Conservation (phyloP, 1,140 invertebrate species). For the Oreohelix idahoensis region DNA sequence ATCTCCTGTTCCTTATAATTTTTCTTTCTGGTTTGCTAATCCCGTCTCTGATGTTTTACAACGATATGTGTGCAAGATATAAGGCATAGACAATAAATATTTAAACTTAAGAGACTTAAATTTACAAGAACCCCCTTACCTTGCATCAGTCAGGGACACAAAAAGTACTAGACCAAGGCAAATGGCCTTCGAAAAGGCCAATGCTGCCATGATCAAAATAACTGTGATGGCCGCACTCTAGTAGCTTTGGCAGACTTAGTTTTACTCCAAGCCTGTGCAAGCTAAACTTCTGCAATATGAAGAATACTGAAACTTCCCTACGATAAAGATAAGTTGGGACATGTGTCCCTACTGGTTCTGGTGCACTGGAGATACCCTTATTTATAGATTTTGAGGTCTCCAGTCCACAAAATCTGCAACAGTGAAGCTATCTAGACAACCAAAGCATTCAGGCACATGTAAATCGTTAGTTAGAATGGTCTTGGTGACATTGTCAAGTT, state of each 20-base stretch:
- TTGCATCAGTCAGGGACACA: constrained; percentile 1
- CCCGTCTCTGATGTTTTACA: neutral
- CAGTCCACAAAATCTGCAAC: neutral
- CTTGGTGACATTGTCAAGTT: too few relatives aligned
- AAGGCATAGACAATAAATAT: too few relatives aligned
- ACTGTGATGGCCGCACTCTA: neutral
- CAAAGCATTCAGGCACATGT: neutral
- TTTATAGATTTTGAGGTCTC: neutral
- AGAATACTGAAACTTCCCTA: neutral
- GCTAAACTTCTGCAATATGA: neutral
- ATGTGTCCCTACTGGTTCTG: neutral
- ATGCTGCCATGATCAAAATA: constrained; percentile 2
- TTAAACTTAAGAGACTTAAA: too few relatives aligned
- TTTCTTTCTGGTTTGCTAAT: too few relatives aligned
- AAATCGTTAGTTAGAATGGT: neutral
- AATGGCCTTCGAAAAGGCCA: constrained; percentile 14
- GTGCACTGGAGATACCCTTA: neutral
- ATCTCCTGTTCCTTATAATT: neutral
- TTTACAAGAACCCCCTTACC: neutral
- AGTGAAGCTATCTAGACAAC: neutral
- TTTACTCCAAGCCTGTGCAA: neutral
- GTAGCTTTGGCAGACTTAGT: neutral
- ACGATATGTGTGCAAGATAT: neutral
- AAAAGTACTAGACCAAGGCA: constrained; percentile 4
- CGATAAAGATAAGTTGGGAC: neutral